Evolutionary conservation across 2,113 vertebrate genomes (phyloP), one percentile per base, ranked within the genome.

Genomic region (Burhinus oedicnemus): DNA sequence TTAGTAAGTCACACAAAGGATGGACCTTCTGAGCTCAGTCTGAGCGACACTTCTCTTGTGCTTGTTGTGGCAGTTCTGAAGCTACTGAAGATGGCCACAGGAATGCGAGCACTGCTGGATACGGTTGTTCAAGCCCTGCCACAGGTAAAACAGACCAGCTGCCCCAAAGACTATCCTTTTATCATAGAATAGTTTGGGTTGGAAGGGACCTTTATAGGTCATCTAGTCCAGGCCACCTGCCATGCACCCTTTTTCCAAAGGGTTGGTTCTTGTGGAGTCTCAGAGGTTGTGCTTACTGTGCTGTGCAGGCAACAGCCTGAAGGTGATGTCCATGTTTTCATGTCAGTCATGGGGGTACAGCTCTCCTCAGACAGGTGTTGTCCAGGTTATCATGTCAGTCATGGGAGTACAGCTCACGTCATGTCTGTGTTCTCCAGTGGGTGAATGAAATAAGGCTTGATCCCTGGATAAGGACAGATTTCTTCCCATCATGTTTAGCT

Each of bases 71-170:
- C 98, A 99, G 99, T 99, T 89, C 96, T 99, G 96, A 99, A 99
- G 97, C 97, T 99, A 65, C 82, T 99, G 97, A 99, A 99, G 98
- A 99, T 99, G 99, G 99, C 99, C 83, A 99, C 99, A 2, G 99
- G 99, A 9, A 99, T 99, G 99, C 97, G 99, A 88, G 99, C 99
- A 0, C 97, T 99, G 95, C 97, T 99, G 98, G 99, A 99, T 95
- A 99, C 99, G 0, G 99, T 99, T 74, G 99, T 99, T 60, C 99
- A 99, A 95, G 99, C 99, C 26, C 95, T 99, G 76, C 99, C 99
- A 29, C 99, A 99, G 99, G 99, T 99, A 98, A 98, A 96, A 80
- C 36, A 90, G 68, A 64, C 18, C 42, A 74, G 34, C 45, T 94
- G 12, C 54, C n/a, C 45, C 44, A 55, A 86, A 74, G 15, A 16